Percentiles rank a stretch among this genome's conserved stretches.
phyloP scores from a whole-genome alignment of 2,797 vertebrate genomes.

The Anisognathus igniventris region DNA sequence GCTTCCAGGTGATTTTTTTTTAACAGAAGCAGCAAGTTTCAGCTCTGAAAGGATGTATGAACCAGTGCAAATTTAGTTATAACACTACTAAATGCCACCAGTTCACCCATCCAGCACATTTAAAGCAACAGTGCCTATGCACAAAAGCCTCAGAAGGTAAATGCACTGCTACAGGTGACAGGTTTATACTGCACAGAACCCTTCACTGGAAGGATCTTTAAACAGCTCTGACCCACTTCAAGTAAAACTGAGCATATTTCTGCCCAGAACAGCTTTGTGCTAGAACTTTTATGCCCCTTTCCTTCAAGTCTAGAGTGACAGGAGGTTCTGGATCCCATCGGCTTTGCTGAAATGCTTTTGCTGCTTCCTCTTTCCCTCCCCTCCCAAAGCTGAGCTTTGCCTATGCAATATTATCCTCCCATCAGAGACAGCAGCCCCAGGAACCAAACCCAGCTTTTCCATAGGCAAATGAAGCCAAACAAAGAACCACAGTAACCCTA shows the following conservation, averaged over 20 bases:
- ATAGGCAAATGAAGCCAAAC: background rate
- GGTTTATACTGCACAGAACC: background rate
- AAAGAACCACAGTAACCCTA: background rate
- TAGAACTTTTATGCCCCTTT: background rate
- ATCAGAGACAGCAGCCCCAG: background rate
- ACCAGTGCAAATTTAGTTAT: background rate
- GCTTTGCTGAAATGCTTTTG: background rate
- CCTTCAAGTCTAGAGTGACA: background rate
- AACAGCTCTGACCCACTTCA: background rate
- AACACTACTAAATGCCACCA: background rate
- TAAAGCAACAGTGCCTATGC: background rate
- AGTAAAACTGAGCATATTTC: background rate
- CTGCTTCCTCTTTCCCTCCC: background rate
- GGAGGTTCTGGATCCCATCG: background rate
- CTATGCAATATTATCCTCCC: background rate
- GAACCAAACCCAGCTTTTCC: background rate
- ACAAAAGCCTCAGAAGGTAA: background rate
- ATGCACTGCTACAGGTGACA: rapidly evolving
- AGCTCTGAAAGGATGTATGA: background rate
- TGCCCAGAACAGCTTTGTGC: background rate
- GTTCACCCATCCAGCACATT: background rate
- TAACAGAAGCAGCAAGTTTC: background rate
- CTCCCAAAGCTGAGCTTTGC: background rate
- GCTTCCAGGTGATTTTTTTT: background rate
- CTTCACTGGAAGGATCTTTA: background rate